Evolutionary conservation across 92 coral and sea anemone species (phyloP), one percentile per base, ranked within the genome.

Genomic region (Phenganax marumi): DNA sequence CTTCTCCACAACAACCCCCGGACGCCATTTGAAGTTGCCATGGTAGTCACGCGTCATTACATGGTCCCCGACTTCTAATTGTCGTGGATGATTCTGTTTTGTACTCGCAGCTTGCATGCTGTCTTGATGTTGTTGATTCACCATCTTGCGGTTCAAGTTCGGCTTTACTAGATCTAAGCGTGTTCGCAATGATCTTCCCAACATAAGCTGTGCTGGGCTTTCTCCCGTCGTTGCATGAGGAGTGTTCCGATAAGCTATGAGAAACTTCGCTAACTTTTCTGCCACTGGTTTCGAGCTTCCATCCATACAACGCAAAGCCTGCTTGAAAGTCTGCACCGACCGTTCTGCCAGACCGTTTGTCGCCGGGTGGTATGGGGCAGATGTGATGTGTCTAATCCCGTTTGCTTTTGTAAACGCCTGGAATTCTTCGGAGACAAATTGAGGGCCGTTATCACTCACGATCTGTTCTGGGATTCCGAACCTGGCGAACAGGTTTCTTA

Each of bases 281-380:
- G 18, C 4, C 17, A 23, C 65, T 23, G 21, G 65, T 18, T 8
- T 58, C 65, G 8, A 16, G 22, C 65, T 58, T 58, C 65, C 43
- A 33, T 33, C 43, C 43, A 33, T 33, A 33, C 43, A 33, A 33
- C 43, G 43, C 43, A 33, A 33, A 33, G 43, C 43, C 4, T 33
- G 43, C 43, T 33, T 33, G 43, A 33, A 58, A 23, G 65, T 58
- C 21, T 58, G 65, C 0, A 58, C 65, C 22, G 21, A 58, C 21
- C 43, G 43, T 33, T 33, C 43, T 33, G 79, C 91, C 63, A 85
- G 62, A 9, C 86, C 86, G 19, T 79, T 86, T 33, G 88, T 73
- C 0, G 89, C 81, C 10, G 81, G 89, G 48, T 89, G 91, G 72
- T 89, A 85, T 25, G 86, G 90, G 23, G 90, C 92, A 13, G 89